These are phyloP conservation scores for Manis pentadactyla DNA, from an alignment of 2,797 vertebrate species.

Conservation along the genomic window DNA sequence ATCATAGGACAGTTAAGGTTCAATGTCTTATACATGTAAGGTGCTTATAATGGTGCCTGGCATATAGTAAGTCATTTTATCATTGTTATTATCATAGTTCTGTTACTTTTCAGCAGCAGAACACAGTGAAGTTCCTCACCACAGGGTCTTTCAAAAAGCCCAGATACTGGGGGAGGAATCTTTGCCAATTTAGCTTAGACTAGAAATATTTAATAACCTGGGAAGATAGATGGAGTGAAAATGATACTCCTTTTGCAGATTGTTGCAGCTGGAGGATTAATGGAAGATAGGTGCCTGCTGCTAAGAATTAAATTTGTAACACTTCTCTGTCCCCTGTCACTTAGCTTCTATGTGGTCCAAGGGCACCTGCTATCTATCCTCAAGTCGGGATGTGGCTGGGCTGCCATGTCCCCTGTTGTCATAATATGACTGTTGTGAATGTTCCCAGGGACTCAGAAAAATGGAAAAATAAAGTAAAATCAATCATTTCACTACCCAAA, in stretches of 20 bases:
- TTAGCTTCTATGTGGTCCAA: neutral
- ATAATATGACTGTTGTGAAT: neutral
- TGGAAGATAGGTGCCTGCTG: neutral
- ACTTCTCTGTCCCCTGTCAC: neutral
- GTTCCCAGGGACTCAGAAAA: neutral
- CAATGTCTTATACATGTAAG: neutral
- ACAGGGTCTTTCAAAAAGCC: slow-evolving; percentile 76
- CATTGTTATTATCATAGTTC: neutral
- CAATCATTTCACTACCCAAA: neutral
- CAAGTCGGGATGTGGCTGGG: neutral
- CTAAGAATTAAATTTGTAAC: neutral
- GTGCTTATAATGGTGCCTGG: neutral
- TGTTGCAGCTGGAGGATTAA: slow-evolving; percentile 4
- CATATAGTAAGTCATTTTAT: neutral
- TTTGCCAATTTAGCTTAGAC: slow-evolving; percentile 60
- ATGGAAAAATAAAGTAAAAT: slow-evolving; percentile 33
- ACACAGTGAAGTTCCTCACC: slow-evolving; percentile 67
- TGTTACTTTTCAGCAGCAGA: slow-evolving; percentile 57
- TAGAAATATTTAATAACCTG: slow-evolving; percentile 67
- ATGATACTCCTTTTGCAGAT: slow-evolving; percentile 53
- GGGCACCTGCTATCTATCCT: neutral
- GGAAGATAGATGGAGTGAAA: slow-evolving; percentile 65
- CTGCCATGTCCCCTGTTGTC: neutral
- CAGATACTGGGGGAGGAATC: slow-evolving; percentile 62
- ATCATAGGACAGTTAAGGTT: neutral